These are phyloP conservation scores for Typhlomys cinereus DNA, from an alignment of 2,113 vertebrate species.

Conservation along the genomic window DNA sequence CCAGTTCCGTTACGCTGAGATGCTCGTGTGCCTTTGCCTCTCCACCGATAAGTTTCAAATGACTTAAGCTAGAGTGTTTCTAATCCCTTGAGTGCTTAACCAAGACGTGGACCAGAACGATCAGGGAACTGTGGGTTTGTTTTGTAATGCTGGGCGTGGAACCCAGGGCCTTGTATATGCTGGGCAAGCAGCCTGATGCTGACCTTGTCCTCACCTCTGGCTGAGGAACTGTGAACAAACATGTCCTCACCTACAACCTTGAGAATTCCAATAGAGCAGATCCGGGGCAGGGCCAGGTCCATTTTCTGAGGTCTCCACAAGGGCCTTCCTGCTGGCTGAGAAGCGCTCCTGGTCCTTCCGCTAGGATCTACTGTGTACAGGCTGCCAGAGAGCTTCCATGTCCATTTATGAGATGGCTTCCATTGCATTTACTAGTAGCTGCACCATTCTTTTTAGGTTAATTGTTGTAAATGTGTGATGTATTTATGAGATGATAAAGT, in stretches of 20 bases:
- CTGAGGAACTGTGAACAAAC: neutral
- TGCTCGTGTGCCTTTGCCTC: neutral
- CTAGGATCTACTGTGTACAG: neutral
- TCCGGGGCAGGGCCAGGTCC: neutral
- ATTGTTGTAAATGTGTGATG: neutral
- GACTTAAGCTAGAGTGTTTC: neutral
- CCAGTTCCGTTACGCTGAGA: neutral
- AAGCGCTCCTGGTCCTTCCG: neutral
- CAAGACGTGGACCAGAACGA: neutral
- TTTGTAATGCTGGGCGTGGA: neutral
- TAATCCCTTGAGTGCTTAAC: neutral
- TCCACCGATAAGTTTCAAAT: neutral
- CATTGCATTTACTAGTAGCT: neutral
- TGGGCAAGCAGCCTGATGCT: neutral
- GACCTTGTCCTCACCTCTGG: neutral
- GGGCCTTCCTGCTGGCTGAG: neutral
- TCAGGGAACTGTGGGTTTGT: neutral
- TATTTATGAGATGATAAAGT: neutral
- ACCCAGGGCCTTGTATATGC: neutral
- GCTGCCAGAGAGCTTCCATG: neutral
- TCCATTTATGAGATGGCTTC: neutral
- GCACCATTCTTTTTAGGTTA: neutral
- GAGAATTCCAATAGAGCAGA: neutral
- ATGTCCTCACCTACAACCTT: neutral
- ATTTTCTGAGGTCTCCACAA: neutral